Evolutionary conservation across 2,888 invertebrate species (phyloP).

Genomic region (Cheilosia grossa): DNA sequence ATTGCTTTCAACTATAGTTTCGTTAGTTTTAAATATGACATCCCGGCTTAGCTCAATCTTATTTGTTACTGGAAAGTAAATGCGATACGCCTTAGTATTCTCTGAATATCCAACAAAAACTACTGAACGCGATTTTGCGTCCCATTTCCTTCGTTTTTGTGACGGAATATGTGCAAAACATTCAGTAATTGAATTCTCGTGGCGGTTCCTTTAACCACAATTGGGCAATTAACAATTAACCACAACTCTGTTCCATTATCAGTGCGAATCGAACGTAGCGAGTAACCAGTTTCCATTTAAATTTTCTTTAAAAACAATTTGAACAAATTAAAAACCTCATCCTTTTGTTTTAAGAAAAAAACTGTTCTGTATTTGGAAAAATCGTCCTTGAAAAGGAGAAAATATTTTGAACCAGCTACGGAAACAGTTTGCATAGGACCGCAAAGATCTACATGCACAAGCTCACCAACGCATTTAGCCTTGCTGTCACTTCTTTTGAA

Average conservation of each 20-base stretch:
- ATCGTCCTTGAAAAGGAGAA: conserved; percentile 74
- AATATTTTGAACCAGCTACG: conserved; percentile 71
- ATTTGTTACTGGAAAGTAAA: not conserved
- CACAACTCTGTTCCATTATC: conserved; percentile 78
- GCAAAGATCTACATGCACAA: conserved; percentile 76
- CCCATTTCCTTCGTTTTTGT: conserved; percentile 2
- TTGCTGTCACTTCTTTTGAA: conserved; percentile 61
- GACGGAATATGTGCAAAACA: not conserved
- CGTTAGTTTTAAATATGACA: not conserved
- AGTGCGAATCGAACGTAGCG: conserved; percentile 74
- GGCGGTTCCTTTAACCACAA: not conserved
- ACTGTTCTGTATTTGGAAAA: conserved; percentile 67
- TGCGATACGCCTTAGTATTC: not conserved
- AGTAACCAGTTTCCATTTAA: conserved; percentile 71
- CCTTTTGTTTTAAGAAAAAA: conserved; percentile 73
- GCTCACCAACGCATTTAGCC: conserved; percentile 58
- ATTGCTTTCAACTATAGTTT: no score
- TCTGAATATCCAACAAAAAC: conserved; percentile 14
- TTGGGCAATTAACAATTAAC: no score
- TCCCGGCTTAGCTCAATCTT: not conserved
- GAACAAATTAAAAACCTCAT: conserved; percentile 33
- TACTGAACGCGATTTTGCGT: not conserved
- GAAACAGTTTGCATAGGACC: conserved; percentile 73
- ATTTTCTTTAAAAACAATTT: conserved; percentile 66
- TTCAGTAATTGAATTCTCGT: not conserved